phyloP scores from a whole-genome alignment of 2,113 vertebrate species.

The Ceyx cyanopectus region DNA sequence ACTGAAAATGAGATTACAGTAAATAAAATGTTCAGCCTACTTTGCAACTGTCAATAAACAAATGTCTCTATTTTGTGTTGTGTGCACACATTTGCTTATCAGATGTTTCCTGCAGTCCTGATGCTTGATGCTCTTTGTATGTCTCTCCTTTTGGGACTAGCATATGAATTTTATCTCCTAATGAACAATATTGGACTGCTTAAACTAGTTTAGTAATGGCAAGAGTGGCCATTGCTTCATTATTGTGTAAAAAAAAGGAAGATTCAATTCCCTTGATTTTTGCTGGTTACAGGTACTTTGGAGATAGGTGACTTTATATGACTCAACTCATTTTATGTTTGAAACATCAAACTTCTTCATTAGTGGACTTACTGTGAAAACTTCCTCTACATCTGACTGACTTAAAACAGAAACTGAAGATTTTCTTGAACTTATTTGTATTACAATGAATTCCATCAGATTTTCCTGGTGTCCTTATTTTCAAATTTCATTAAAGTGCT shows the following conservation, averaged over 20 bases:
- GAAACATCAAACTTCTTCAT: not conserved
- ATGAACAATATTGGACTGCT: not conserved
- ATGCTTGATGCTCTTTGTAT: not conserved
- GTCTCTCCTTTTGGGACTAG: not conserved
- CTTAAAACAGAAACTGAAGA: not conserved
- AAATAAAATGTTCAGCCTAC: not conserved
- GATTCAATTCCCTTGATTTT: not conserved
- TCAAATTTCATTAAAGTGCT: not conserved
- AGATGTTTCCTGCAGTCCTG: not conserved
- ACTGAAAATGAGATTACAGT: constrained; percentile 26
- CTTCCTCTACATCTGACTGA: not conserved
- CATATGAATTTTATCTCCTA: not conserved
- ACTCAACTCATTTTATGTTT: not conserved
- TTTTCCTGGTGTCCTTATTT: not conserved
- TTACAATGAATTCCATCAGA: not conserved
- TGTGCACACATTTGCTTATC: not conserved
- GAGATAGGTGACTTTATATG: not conserved
- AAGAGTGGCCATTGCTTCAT: not conserved
- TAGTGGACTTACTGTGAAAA: not conserved
- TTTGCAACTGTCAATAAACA: constrained; percentile 32
- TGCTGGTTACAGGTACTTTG: not conserved
- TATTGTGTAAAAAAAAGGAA: not conserved
- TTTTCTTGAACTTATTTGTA: not conserved
- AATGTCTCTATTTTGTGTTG: not conserved
- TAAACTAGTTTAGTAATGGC: not conserved